Evolutionary conservation across 1,140 invertebrate species (phyloP), one percentile per base, ranked within the genome.

Genomic region (Oppia nitens): DNA sequence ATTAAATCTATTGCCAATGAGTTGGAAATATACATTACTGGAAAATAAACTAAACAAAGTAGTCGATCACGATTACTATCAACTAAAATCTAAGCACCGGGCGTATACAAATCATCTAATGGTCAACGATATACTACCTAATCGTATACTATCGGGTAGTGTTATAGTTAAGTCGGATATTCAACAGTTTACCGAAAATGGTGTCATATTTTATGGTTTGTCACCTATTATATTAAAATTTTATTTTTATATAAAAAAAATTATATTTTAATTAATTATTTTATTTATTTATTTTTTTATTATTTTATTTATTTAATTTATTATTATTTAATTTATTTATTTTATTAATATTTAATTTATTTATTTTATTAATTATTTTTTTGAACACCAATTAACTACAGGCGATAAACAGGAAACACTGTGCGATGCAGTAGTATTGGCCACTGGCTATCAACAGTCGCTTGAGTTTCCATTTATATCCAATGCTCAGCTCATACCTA

Each of bases 121-220:
- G 52, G 75, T 56, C 9, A 78, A 78, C 63, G 77, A 78, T 63
- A 73, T 75, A 21, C 64, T 79, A 1, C 73, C 76, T 1, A 74
- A 76, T 60, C 68, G 76, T 17, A 69, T 78, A 14, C 68, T 74
- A 57, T 70, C 64, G 26, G 77, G 76, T 1, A 66, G 69, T 6
- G 69, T 77, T 40, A 67, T 66, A 9, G 65, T 75, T 23, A 73
- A 74, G 66, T 66, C 69, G 49, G 68, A 73, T 59, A 64, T 74
- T 9, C 64, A 71, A 21, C 53, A 61, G 23, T 67, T 74, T 55
- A 69, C 68, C 12, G 65, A 65, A 55, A 65, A 70, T 27, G 64
- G 64, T 11, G 71, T 74, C 11, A 57, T 71, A 25, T 73, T 75
- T 12, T 65, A 72, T 58, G 66, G 64, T 49, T 67, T 2, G 4